phyloP scores from a whole-genome alignment of 37 sponge, comb jelly and placozoan species.

The Spongilla lacustris region DNA sequence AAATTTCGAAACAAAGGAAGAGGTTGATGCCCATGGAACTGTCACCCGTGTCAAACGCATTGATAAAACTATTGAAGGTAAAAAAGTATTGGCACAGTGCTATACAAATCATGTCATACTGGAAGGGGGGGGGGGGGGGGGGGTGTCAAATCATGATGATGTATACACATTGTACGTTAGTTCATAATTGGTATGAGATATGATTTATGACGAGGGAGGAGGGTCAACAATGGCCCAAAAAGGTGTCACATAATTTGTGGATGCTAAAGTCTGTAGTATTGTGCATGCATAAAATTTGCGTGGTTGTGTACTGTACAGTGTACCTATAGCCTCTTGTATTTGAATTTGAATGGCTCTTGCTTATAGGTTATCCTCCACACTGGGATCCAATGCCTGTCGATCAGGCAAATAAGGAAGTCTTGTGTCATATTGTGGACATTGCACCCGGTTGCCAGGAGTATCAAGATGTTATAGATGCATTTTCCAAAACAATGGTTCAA shows the following conservation, averaged over 20 bases:
- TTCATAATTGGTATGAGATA: too few species aligned
- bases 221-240: too few species aligned
- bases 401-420: slow-evolving; percentile 14
- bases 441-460: slow-evolving; percentile 18
- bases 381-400: slow-evolving; percentile 49
- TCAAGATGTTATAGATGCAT: slow-evolving; percentile 9
- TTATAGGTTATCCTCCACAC: neutral
- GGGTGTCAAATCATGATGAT: too few species aligned
- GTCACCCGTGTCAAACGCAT: slow-evolving; percentile 10
- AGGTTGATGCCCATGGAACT: neutral
- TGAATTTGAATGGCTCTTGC: neutral
- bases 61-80: slow-evolving; percentile 13
- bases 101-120: too few species aligned
- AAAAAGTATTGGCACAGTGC: too few species aligned
- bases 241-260: too few species aligned
- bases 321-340: neutral
- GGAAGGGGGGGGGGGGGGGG: too few species aligned
- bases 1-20: slow-evolving; percentile 8
- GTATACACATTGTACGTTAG: too few species aligned
- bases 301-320: neutral
- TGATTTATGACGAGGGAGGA: too few species aligned
- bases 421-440: slow-evolving; percentile 27
- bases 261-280: too few species aligned
- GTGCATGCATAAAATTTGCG: too few species aligned
- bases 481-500: slow-evolving; percentile 9